phyloP scores from a whole-genome alignment of 2,888 invertebrate species.

The Diploptera punctata region DNA sequence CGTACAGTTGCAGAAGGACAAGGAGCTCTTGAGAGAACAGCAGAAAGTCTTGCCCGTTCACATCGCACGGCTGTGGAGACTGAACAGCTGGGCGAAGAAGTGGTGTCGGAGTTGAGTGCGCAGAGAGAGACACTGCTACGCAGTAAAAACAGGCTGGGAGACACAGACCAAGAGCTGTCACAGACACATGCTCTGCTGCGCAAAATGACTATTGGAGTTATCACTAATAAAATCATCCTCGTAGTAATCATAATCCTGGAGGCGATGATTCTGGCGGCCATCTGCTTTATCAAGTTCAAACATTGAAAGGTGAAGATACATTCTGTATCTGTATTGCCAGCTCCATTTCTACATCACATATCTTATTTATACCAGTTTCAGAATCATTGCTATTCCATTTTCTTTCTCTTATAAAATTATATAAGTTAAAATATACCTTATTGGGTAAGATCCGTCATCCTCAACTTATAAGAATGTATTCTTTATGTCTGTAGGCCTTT shows the following conservation, averaged over 20 bases:
- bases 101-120: constrained; percentile 74
- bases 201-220: constrained; percentile 70
- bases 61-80: constrained; percentile 80
- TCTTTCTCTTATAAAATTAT: too few relatives aligned
- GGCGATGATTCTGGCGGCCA: constrained; percentile 65
- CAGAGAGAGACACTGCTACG: constrained; percentile 77
- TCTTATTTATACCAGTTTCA: too few relatives aligned
- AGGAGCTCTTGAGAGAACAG: constrained; percentile 64
- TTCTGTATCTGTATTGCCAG: too few relatives aligned
- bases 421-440: too few relatives aligned
- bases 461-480: too few relatives aligned
- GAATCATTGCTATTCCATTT: too few relatives aligned
- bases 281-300: constrained; percentile 69
- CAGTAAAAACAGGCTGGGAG: constrained; percentile 68
- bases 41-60: constrained; percentile 70
- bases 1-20: constrained; percentile 64
- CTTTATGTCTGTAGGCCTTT: too few relatives aligned
- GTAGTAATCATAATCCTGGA: constrained; percentile 77
- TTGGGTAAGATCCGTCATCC: too few relatives aligned
- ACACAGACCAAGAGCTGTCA: constrained; percentile 73
- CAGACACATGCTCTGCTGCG: constrained; percentile 69
- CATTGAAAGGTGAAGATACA: constrained; percentile 36
- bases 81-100: constrained; percentile 78
- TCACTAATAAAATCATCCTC: constrained; percentile 78
- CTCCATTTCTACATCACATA: too few relatives aligned